Evolutionary conservation across 1,140 invertebrate genomes (phyloP).

Genomic region (Euschistus heros): DNA sequence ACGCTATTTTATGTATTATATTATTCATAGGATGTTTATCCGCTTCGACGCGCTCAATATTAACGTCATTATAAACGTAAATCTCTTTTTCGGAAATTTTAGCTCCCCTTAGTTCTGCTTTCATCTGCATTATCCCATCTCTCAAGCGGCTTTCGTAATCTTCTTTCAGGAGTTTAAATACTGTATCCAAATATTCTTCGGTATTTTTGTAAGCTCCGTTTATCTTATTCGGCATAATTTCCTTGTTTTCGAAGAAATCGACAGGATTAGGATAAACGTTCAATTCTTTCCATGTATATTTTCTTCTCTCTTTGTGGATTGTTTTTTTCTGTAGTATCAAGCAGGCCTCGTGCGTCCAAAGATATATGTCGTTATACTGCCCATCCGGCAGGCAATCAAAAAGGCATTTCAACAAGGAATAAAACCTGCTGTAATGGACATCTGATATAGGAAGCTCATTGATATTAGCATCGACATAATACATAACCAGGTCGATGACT

Average conservation of each 20-base stretch:
- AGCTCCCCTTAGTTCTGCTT: constrained; percentile 10
- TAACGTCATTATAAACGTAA: neutral
- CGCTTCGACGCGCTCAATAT: constrained; percentile 35
- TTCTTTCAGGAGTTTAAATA: constrained; percentile 41
- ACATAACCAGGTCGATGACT: too few relatives aligned
- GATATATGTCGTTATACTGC: too few relatives aligned
- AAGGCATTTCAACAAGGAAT: too few relatives aligned
- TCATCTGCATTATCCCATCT: constrained; percentile 32
- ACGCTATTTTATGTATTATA: constrained; percentile 26
- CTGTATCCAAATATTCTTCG: constrained; percentile 41
- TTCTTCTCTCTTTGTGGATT: too few relatives aligned
- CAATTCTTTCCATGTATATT: too few relatives aligned
- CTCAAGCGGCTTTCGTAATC: constrained; percentile 39
- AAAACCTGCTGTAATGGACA: too few relatives aligned
- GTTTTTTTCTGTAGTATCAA: too few relatives aligned
- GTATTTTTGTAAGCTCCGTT: constrained; percentile 33
- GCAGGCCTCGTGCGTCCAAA: too few relatives aligned
- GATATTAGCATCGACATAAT: too few relatives aligned
- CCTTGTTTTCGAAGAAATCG: neutral
- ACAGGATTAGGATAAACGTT: neutral
- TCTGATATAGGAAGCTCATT: too few relatives aligned
- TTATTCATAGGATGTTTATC: constrained; percentile 39
- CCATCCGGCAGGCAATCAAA: too few relatives aligned
- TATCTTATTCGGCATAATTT: neutral
- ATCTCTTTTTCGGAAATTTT: neutral